These are phyloP conservation scores for Alectura lathami DNA, from an alignment of 2,113 vertebrate genomes.

Conservation along the genomic window DNA sequence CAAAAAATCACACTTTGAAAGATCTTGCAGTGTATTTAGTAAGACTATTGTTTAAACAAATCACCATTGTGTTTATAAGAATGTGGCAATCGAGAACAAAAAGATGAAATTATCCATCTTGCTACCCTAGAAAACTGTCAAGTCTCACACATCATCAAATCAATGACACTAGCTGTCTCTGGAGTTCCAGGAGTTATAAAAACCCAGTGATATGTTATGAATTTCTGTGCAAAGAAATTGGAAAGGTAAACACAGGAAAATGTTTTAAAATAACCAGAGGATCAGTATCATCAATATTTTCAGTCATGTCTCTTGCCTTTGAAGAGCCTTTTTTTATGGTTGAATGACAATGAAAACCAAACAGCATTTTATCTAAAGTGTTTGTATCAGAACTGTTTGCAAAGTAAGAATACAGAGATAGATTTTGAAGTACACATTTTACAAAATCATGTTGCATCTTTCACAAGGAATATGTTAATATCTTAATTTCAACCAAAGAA, in stretches of 20 bases:
- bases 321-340: background rate
- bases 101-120: constrained; percentile 12
- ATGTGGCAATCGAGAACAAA: constrained; percentile 46
- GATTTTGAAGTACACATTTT: background rate
- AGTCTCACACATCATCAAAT: constrained; percentile 60
- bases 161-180: constrained; percentile 14
- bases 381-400: background rate
- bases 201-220: constrained; percentile 34
- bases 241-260: constrained; percentile 48
- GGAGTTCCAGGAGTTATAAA: constrained; percentile 49
- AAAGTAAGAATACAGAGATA: background rate
- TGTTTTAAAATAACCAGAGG: background rate
- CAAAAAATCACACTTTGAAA: background rate
- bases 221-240: constrained; percentile 22
- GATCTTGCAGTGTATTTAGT: background rate
- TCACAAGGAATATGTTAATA: background rate
- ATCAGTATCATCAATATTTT: constrained; percentile 28
- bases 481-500: background rate
- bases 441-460: background rate
- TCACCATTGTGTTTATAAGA: constrained; percentile 46
- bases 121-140: constrained; percentile 52
- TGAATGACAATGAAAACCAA: background rate
- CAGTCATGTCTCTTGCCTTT: background rate
- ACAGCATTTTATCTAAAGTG: background rate
- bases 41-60: constrained; percentile 48